Evolutionary conservation across 2,888 invertebrate species (phyloP).

Genomic region (Rugalucina vietnamica): DNA sequence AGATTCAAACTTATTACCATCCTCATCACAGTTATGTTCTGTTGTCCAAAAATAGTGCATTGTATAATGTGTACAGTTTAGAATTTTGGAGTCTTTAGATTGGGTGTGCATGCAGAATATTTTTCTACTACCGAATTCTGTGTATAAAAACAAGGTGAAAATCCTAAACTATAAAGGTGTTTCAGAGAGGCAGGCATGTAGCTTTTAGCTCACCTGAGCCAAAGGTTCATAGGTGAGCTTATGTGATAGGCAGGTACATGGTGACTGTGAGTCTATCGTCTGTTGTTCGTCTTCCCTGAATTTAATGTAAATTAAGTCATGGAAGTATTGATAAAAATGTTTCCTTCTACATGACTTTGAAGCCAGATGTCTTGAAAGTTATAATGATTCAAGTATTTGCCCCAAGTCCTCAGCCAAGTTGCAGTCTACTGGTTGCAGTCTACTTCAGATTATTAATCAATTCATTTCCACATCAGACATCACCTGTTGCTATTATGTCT

Average conservation of each 20-base stretch:
- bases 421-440: not conserved
- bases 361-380: not conserved
- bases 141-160: conserved; percentile 10
- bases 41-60: too few species aligned
- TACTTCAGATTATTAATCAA: not conserved
- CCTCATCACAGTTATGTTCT: not conserved
- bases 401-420: not conserved
- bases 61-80: too few species aligned
- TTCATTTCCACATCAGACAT: not conserved
- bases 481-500: too few species aligned
- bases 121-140: conserved; percentile 15
- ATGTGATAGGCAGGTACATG: too few species aligned
- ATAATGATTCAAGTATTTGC: not conserved
- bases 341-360: not conserved
- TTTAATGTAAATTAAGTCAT: too few species aligned
- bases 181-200: not conserved
- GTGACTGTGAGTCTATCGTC: too few species aligned
- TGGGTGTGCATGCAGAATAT: not conserved
- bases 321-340: not conserved
- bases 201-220: conserved; percentile 13
- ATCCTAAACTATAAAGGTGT: not conserved
- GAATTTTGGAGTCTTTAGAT: too few species aligned
- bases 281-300: too few species aligned
- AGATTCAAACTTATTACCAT: too few species aligned
- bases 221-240: too few species aligned